These are phyloP conservation scores for Troides oblongomaculatus DNA, from an alignment of 2,888 invertebrate species.

Conservation along the genomic window DNA sequence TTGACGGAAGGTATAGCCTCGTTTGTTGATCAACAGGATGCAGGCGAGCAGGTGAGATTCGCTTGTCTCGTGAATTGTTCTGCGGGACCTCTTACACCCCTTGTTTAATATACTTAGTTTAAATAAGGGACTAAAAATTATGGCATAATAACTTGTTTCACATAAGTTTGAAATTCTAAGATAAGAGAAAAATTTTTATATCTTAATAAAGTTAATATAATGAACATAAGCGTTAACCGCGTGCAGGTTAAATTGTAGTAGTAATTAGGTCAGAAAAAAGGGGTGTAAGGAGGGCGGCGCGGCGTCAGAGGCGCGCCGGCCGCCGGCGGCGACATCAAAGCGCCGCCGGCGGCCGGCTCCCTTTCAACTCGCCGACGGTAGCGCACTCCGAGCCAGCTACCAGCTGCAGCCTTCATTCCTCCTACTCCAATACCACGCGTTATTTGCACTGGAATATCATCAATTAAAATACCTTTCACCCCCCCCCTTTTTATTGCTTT, in stretches of 20 bases:
- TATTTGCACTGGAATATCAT: conserved; percentile 9
- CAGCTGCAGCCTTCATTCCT: conserved; percentile 3
- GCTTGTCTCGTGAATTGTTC: no score
- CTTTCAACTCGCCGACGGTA: conserved; percentile 62
- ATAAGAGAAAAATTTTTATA: no score
- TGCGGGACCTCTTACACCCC: no score
- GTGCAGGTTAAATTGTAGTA: conserved; percentile 31
- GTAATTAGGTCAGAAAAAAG: conserved; percentile 49
- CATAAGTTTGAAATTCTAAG: no score
- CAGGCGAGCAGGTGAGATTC: no score
- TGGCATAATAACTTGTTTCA: no score
- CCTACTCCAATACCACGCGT: conserved; percentile 15
- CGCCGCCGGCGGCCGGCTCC: conserved; percentile 48
- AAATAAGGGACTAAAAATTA: no score
- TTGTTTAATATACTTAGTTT: no score
- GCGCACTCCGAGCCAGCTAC: conserved; percentile 34
- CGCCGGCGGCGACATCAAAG: conserved; percentile 63
- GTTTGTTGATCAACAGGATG: no score
- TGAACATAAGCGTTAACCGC: conserved; percentile 10
- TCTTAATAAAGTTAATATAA: not conserved
- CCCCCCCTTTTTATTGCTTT: conserved; percentile 6
- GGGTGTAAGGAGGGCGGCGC: conserved; percentile 37
- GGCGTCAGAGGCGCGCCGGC: conserved; percentile 55
- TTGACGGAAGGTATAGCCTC: no score
- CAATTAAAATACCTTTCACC: conserved; percentile 27